These are phyloP conservation scores for Lypha dubia DNA, from an alignment of 2,888 invertebrate genomes.

Conservation along the genomic window DNA sequence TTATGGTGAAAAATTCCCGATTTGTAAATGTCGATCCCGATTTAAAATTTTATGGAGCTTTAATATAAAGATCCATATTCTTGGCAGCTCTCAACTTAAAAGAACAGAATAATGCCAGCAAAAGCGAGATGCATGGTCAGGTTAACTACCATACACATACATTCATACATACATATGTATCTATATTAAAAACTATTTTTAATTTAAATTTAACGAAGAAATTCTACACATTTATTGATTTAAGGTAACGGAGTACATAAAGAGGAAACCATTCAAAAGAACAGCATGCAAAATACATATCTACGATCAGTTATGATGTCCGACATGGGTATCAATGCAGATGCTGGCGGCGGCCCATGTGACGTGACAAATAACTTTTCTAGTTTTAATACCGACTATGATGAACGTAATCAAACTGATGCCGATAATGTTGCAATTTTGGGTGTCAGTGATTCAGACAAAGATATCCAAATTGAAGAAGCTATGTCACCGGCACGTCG, in stretches of 20 bases:
- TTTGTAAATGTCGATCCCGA: no score
- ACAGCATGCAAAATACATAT: slow-evolving; percentile 80
- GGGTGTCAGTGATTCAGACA: slow-evolving; percentile 76
- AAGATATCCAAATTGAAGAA: slow-evolving; percentile 83
- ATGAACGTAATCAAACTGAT: slow-evolving; percentile 79
- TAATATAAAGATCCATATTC: no score
- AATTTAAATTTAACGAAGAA: background rate
- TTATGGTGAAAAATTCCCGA: no score
- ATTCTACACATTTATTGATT: slow-evolving; percentile 18
- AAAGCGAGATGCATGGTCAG: no score
- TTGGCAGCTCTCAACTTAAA: no score
- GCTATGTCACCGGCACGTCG: slow-evolving; percentile 88
- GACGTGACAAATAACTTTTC: slow-evolving; percentile 79
- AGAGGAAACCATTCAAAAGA: slow-evolving; percentile 42
- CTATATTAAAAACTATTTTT: no score
- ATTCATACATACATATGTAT: no score
- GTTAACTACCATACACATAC: no score
- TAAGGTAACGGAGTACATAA: slow-evolving; percentile 60
- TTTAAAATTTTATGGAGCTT: no score
- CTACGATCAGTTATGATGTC: slow-evolving; percentile 81
- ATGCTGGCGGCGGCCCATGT: slow-evolving; percentile 59
- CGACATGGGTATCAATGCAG: slow-evolving; percentile 75
- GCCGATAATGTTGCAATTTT: slow-evolving; percentile 83
- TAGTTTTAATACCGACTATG: slow-evolving; percentile 81
- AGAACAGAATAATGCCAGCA: no score